Percentiles rank a stretch among this genome's conserved stretches.
Evolutionary conservation across 2,888 invertebrate genomes (phyloP).

Genomic region (Euproctis similis): DNA sequence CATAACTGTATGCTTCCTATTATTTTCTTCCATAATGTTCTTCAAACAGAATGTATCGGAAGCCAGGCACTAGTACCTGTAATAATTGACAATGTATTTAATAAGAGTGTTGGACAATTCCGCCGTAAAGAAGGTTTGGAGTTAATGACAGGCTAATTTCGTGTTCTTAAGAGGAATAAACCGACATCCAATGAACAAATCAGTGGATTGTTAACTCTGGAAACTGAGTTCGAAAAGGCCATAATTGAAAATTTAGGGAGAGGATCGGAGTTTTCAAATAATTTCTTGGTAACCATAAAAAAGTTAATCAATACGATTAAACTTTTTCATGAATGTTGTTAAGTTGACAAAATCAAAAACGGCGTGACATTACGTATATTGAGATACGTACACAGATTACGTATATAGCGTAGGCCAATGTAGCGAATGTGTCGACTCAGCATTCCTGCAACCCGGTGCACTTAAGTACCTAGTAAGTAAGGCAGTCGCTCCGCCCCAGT

Average conservation of each 20-base stretch:
- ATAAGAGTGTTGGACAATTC: slow-evolving; percentile 77
- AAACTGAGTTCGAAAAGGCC: slow-evolving; percentile 60
- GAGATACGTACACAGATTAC: no score
- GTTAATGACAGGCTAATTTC: slow-evolving; percentile 79
- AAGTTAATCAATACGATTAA: slow-evolving; percentile 71
- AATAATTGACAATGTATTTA: slow-evolving; percentile 77
- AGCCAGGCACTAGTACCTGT: slow-evolving; percentile 76
- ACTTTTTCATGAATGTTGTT: slow-evolving; percentile 55
- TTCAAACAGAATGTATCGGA: slow-evolving; percentile 80
- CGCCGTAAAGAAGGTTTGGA: slow-evolving; percentile 81
- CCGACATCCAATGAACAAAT: slow-evolving; percentile 41
- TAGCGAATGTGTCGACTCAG: no score
- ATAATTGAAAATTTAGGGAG: slow-evolving; percentile 50
- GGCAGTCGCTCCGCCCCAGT: no score
- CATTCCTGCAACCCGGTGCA: no score
- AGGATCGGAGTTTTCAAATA: slow-evolving; percentile 59
- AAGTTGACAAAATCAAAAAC: no score
- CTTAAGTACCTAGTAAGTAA: no score
- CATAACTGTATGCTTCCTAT: slow-evolving; percentile 79
- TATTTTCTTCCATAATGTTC: slow-evolving; percentile 78
- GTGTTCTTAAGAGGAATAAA: slow-evolving; percentile 71
- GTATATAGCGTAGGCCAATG: no score
- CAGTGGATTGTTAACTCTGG: slow-evolving; percentile 52
- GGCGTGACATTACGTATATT: no score
- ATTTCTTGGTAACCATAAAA: slow-evolving; percentile 73